A percentile compares a stretch with the other conserved stretches of the same genome.
These are phyloP conservation scores for Marasmarcha lunaedactyla DNA, from an alignment of 2,888 invertebrate genomes.

Conservation along the genomic window DNA sequence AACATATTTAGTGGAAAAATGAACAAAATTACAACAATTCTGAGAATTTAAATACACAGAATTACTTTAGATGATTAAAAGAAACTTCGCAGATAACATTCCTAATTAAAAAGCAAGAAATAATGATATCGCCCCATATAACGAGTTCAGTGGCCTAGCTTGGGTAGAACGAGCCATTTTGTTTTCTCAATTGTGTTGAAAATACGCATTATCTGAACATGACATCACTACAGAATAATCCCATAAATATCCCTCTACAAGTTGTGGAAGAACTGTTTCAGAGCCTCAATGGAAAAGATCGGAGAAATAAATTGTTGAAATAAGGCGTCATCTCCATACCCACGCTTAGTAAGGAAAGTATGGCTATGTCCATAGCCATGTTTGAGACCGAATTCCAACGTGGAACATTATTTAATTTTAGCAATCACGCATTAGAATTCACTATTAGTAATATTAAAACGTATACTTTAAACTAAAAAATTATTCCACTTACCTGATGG, in stretches of 20 bases:
- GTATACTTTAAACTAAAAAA: constrained; percentile 41
- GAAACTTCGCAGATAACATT: constrained; percentile 4
- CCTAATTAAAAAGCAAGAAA: constrained; percentile 17
- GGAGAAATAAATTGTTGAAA: constrained; percentile 67
- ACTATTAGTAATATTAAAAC: constrained; percentile 41
- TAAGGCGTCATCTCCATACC: constrained; percentile 60
- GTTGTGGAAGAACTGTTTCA: constrained; percentile 61
- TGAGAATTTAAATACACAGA: constrained; percentile 14
- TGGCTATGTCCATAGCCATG: constrained; percentile 64
- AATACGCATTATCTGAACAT: constrained; percentile 62
- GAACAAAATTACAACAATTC: constrained; percentile 15
- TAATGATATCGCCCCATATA: constrained; percentile 53
- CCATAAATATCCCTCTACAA: constrained; percentile 46
- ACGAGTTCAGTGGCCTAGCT: constrained; percentile 68
- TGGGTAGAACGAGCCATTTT: constrained; percentile 69
- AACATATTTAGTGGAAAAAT: constrained; percentile 26
- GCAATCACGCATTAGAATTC: constrained; percentile 35
- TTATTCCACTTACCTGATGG: constrained; percentile 63
- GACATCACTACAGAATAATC: constrained; percentile 59
- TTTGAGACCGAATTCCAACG: constrained; percentile 69
- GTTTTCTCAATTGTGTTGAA: constrained; percentile 66
- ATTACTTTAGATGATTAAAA: constrained; percentile 2
- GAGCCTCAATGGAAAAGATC: constrained; percentile 56
- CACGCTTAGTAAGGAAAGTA: constrained; percentile 66
- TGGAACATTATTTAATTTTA: constrained; percentile 51